Conservation (phyloP, 1,140 invertebrate genomes). For the Anoplophora glabripennis region DNA sequence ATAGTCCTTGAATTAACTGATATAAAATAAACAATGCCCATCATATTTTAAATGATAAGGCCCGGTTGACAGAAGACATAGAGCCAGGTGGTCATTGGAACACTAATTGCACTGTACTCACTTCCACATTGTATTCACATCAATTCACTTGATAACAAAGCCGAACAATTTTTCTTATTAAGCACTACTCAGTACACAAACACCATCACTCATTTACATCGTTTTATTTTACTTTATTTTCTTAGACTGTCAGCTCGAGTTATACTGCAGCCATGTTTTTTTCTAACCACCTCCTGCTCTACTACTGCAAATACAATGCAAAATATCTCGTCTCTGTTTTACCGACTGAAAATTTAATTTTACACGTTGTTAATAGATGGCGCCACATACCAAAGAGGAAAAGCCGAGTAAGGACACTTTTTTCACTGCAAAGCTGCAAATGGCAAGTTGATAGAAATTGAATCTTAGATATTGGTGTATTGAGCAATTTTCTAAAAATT, state of each 20-base stretch:
- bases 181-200: constrained; percentile 4
- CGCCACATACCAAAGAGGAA: too few species aligned
- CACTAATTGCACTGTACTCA: constrained; percentile 28
- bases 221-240: constrained; percentile 19
- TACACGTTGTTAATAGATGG: background rate
- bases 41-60: constrained; percentile 35
- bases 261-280: constrained; percentile 24
- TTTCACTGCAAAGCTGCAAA: too few species aligned
- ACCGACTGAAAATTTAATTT: constrained; percentile 10
- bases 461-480: too few species aligned
- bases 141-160: background rate
- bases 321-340: constrained; percentile 9
- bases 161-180: too few species aligned
- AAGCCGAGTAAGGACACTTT: too few species aligned
- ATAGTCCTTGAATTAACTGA: constrained; percentile 33
- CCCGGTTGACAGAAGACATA: constrained; percentile 28
- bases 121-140: constrained; percentile 19
- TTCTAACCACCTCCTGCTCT: constrained; percentile 24
- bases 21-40: constrained; percentile 33
- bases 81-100: constrained; percentile 40
- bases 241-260: constrained; percentile 16
- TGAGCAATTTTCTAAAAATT: too few species aligned
- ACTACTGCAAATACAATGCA: constrained; percentile 2
- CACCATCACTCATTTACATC: constrained; percentile 22
- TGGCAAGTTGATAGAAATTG: too few species aligned